Conservation (phyloP, 2,797 vertebrate species). For the Syngnathus rostellatus region DNA sequence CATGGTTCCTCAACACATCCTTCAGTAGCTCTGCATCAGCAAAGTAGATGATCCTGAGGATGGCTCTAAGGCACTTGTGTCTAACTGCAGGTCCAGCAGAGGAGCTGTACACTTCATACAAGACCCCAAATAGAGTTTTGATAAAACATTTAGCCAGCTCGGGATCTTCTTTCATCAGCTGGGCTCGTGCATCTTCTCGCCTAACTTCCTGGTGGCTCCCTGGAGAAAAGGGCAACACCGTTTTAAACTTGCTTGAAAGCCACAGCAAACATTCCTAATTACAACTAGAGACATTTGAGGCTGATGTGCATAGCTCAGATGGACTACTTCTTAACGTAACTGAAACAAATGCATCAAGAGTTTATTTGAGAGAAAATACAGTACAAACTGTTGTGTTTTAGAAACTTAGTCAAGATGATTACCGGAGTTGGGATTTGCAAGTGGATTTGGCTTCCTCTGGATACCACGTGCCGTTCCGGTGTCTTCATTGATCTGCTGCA, state of each 20-base stretch:
- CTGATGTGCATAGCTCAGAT: neutral
- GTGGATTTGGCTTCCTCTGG: conserved; percentile 98
- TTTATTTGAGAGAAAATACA: neutral
- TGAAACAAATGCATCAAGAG: neutral
- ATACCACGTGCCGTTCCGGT: conserved; percentile 98
- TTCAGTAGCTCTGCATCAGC: conserved; percentile 97
- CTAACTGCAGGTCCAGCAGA: conserved; percentile 98
- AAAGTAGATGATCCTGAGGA: conserved; percentile 99
- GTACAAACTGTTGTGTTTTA: neutral
- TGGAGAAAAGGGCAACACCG: conserved; percentile 34
- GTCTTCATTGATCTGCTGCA: conserved; percentile 99
- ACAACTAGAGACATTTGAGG: neutral
- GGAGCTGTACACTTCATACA: conserved; percentile 99
- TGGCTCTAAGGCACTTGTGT: conserved; percentile 99
- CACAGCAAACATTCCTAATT: neutral
- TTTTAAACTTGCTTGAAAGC: neutral
- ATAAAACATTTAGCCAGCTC: conserved; percentile 99
- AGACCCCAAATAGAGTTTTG: conserved; percentile 97
- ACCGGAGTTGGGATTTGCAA: conserved; percentile 96
- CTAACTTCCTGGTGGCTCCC: conserved; percentile 91
- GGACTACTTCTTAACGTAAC: neutral
- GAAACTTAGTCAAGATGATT: conserved; percentile 11
- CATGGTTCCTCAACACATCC: conserved; percentile 97
- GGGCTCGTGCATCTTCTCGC: conserved; percentile 94
- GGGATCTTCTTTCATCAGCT: conserved; percentile 97